phyloP scores from a whole-genome alignment of 2,113 vertebrate species.

The Butastur rufipennis region DNA sequence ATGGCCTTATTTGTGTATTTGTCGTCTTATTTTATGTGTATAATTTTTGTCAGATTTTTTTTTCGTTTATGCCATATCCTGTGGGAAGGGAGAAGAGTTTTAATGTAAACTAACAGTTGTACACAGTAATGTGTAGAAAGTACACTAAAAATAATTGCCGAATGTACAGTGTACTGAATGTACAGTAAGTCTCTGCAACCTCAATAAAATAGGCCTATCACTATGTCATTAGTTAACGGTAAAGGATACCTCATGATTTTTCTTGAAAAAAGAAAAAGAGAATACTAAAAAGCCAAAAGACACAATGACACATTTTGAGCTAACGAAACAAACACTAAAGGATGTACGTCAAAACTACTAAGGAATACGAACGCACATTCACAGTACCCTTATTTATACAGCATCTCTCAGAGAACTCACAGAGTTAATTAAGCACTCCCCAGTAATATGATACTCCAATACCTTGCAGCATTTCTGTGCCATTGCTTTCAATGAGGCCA shows the following conservation, averaged over 20 bases:
- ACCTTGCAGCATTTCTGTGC: constrained; percentile 76
- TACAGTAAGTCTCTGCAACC: constrained; percentile 83
- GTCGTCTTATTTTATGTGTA: constrained; percentile 94
- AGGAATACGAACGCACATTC: constrained; percentile 29
- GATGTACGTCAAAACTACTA: not conserved
- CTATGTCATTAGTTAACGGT: constrained; percentile 71
- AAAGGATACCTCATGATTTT: constrained; percentile 79
- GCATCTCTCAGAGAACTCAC: constrained; percentile 65
- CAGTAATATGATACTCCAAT: constrained; percentile 64
- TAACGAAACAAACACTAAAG: constrained; percentile 34
- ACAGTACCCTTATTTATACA: constrained; percentile 58
- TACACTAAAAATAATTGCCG: constrained; percentile 78
- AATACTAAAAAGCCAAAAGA: constrained; percentile 63
- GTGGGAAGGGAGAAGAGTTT: constrained; percentile 71
- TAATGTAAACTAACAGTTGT: constrained; percentile 83
- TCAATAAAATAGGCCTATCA: constrained; percentile 70
- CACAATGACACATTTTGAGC: constrained; percentile 34
- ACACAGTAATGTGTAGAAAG: constrained; percentile 77
- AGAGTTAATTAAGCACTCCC: constrained; percentile 70
- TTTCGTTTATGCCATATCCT: constrained; percentile 80
- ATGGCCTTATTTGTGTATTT: constrained; percentile 95
- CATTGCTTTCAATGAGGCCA: constrained; percentile 73
- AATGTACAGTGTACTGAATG: constrained; percentile 87
- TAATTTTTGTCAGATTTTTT: constrained; percentile 79
- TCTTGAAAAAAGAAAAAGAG: constrained; percentile 58